These are phyloP conservation scores for Drosophila ironensis DNA, from an alignment of 1,140 invertebrate genomes.

Conservation along the genomic window DNA sequence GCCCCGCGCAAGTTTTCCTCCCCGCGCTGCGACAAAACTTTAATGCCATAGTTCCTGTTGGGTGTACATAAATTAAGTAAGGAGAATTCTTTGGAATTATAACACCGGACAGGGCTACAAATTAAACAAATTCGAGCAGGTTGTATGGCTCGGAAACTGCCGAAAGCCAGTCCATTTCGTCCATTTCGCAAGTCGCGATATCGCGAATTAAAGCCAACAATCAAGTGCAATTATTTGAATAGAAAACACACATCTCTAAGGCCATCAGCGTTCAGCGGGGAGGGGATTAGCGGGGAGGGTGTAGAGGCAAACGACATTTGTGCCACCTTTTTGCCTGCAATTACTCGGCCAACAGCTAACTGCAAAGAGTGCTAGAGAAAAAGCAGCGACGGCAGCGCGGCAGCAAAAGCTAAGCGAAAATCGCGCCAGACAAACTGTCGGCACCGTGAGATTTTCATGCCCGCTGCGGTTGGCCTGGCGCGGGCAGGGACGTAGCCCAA, in stretches of 20 bases:
- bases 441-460: conserved; percentile 72
- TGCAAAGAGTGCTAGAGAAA: conserved; percentile 14
- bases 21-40: too few relatives aligned
- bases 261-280: background rate
- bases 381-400: conserved; percentile 18
- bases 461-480: conserved; percentile 24
- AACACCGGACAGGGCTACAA: too few relatives aligned
- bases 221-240: too few relatives aligned
- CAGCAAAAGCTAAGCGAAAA: conserved; percentile 57
- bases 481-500: background rate
- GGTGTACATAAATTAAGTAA: too few relatives aligned
- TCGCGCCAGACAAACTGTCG: conserved; percentile 76
- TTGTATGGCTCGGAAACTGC: too few relatives aligned
- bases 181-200: too few relatives aligned
- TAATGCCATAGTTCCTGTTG: too few relatives aligned
- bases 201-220: too few relatives aligned
- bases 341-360: conserved; percentile 60
- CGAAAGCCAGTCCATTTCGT: too few relatives aligned
- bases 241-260: conserved; percentile 11
- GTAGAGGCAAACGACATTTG: conserved; percentile 63
- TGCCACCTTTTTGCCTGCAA: conserved; percentile 76
- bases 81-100: too few relatives aligned
- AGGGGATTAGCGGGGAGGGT: conserved; percentile 9
- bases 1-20: background rate
- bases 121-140: too few relatives aligned